Base-by-base conservation (phyloP, 2,113 vertebrate genomes). In the Danio rerio region DNA sequence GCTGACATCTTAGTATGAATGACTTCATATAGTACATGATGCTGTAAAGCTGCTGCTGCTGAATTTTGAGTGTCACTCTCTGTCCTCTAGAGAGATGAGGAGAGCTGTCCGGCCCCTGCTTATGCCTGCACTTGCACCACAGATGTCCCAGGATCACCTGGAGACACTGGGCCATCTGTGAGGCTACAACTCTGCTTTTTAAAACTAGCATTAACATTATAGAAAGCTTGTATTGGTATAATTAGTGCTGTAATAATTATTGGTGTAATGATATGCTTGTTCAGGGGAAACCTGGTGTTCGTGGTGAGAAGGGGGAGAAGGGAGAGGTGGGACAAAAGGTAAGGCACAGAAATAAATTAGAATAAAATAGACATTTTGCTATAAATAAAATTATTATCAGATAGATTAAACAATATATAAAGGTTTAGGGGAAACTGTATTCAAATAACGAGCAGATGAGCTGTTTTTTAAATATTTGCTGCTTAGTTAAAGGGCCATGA, bases 301-400 rank as follows among this genome's bases (percentile, higher is more conserved):
- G 92, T 7, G 96, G 96, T 15, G 91, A 93, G 5, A 96, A 95
- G 85, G 97, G 97, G 0, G 94, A 95, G 1, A 96, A 92, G 59
- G 97, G 97, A 2, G 93, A 95, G 7, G 92, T 89, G 2, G 98
- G 97, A 6, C 93, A 93, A 71, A 96, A 95, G 96, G 97, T 98
- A 9, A 61, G 10, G 53, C 1, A 2, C 11, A 52, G 11, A 52
- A 9, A 52, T 52, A 52, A 52, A 52, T 11, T 52, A 52, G 49
- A 52, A 52, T 11, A 7, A 52, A 52, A 9, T 52, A 11, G 49
- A 52, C 49, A 52, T 9, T 9, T 5, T 9, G 5, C 5, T 3
- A 52, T 52, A 52, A 52, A 31, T 31, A 31, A 31, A 31, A 31
- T 3, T 2, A 31, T 31, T 31, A 1, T 31, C 31, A 31, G 3